phyloP scores from a whole-genome alignment of 2,888 invertebrate species.

The Cerceris ruficornis region DNA sequence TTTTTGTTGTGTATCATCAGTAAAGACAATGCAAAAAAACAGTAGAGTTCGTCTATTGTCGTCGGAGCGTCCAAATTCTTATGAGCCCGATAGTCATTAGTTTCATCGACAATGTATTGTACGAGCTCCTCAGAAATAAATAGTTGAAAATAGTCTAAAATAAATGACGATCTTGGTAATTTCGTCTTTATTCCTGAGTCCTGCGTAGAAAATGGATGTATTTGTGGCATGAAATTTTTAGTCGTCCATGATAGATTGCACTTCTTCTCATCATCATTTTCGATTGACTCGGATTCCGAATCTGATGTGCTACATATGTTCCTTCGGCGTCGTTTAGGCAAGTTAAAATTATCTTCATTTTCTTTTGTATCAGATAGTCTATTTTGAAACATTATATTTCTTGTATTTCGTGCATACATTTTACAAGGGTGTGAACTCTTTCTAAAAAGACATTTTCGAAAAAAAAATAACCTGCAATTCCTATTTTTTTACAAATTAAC shows the following conservation, averaged over 20 bases:
- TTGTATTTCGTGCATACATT: too few species aligned
- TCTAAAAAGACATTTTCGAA: too few species aligned
- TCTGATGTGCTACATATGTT: slow-evolving; percentile 45
- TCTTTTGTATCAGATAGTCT: too few species aligned
- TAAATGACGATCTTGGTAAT: slow-evolving; percentile 28
- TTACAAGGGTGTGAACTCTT: too few species aligned
- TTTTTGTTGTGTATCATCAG: slow-evolving; percentile 16
- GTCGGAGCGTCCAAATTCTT: too few species aligned
- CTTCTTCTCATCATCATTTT: slow-evolving; percentile 5
- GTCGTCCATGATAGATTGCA: slow-evolving; percentile 32
- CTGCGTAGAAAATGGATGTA: slow-evolving; percentile 31
- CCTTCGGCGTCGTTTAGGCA: neutral
- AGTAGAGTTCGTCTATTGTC: too few species aligned
- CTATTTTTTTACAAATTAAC: too few species aligned
- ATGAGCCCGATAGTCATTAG: slow-evolving; percentile 31
- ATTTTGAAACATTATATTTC: too few species aligned
- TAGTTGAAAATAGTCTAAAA: slow-evolving; percentile 41
- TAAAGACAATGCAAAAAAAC: too few species aligned
- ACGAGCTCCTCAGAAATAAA: slow-evolving; percentile 41
- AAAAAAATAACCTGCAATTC: too few species aligned
- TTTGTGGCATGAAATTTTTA: slow-evolving; percentile 36
- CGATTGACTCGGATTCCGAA: slow-evolving; percentile 37
- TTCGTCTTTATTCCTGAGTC: slow-evolving; percentile 29
- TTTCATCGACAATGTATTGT: slow-evolving; percentile 30
- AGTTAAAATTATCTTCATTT: too few species aligned